Percentiles rank a stretch among this genome's conserved stretches.
Conservation (phyloP, 2,797 vertebrate species). For the Tragelaphus eurycerus region DNA sequence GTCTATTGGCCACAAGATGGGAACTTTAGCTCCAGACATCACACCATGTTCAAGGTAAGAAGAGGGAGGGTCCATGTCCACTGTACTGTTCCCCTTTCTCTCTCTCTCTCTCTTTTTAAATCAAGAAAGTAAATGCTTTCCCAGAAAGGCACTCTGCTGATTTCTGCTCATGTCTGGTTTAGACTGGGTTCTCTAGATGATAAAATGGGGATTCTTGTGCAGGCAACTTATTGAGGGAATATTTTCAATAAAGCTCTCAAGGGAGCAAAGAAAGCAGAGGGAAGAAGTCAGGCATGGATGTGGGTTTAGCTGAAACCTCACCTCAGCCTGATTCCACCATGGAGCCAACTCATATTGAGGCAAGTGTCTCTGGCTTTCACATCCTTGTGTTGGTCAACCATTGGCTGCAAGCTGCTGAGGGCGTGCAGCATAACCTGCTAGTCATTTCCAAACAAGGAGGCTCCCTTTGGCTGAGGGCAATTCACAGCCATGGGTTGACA, state of each 20-base stretch:
- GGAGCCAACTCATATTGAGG: background rate
- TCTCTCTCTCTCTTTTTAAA: background rate
- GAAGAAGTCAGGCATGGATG: background rate
- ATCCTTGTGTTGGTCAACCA: no score
- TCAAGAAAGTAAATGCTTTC: background rate
- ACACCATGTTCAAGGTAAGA: background rate
- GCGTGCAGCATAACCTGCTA: background rate
- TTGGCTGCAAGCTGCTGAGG: background rate
- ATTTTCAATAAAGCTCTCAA: background rate
- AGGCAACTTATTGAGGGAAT: background rate
- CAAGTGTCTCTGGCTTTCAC: background rate
- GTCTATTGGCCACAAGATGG: background rate
- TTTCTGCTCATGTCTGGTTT: background rate
- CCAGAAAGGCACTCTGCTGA: background rate
- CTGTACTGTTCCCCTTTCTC: background rate
- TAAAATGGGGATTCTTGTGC: background rate
- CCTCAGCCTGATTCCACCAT: background rate
- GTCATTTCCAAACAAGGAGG: background rate
- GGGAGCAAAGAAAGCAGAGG: background rate
- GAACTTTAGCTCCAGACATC: background rate
- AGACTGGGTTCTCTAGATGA: background rate
- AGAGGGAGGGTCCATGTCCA: background rate
- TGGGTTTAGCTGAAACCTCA: background rate
- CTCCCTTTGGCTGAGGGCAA: background rate
- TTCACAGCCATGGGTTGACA: background rate